Conservation (phyloP, 2,113 vertebrate genomes). For the Myotis davidii region DNA sequence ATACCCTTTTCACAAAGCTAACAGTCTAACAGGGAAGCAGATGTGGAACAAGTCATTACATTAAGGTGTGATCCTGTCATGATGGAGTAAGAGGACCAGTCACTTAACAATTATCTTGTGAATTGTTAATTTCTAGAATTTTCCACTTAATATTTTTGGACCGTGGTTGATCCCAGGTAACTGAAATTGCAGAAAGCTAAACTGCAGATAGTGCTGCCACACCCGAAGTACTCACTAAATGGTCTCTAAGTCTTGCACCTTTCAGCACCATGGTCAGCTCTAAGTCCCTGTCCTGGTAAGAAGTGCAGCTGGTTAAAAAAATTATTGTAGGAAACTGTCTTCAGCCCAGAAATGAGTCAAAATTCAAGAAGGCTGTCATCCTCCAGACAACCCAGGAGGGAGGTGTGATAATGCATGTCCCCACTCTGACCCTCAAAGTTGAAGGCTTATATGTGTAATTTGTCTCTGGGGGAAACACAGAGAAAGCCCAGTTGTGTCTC, state of each 20-base stretch:
- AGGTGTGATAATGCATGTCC: neutral
- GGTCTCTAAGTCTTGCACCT: neutral
- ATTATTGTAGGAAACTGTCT: neutral
- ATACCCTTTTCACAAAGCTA: neutral
- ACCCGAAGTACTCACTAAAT: neutral
- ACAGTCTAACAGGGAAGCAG: neutral
- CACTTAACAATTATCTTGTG: neutral
- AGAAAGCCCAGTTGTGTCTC: neutral
- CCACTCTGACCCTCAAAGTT: neutral
- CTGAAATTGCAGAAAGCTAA: neutral
- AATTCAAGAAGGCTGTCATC: neutral
- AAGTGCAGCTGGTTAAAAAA: neutral
- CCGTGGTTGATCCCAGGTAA: neutral
- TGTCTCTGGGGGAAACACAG: neutral
- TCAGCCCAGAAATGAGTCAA: neutral
- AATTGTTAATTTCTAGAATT: neutral
- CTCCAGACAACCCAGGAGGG: neutral
- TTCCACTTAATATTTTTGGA: neutral
- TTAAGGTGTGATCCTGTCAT: neutral
- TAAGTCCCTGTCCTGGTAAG: accelerated
- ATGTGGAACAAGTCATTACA: neutral
- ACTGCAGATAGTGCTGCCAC: neutral
- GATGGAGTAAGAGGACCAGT: neutral
- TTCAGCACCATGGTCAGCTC: slow-evolving; percentile 68
- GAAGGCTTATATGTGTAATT: neutral